Evolutionary conservation across 1,140 invertebrate genomes (phyloP).

Genomic region (Ips typographus): DNA sequence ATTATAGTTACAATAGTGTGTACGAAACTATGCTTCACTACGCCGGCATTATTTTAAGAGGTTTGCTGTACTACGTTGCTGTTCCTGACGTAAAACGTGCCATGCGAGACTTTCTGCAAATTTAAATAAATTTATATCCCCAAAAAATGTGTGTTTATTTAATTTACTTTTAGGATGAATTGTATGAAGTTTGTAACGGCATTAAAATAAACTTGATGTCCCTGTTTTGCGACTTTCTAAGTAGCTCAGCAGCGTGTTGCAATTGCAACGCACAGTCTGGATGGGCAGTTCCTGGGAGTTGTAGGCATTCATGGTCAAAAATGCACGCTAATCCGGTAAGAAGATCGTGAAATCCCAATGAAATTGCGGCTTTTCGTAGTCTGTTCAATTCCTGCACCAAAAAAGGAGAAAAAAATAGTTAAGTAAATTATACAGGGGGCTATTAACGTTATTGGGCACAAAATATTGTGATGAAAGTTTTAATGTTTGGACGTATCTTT

Average conservation of each 20-base stretch:
- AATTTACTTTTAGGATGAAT: slow-evolving; percentile 12
- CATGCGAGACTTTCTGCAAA: slow-evolving; percentile 14
- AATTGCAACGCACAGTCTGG: slow-evolving; percentile 88
- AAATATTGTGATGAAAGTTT: no score
- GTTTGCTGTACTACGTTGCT: slow-evolving; percentile 40
- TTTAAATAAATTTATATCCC: no score
- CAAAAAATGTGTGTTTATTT: no score
- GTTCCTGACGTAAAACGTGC: slow-evolving; percentile 43
- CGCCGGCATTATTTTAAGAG: slow-evolving; percentile 36
- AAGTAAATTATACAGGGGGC: not conserved
- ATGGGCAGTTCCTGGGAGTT: slow-evolving; percentile 75
- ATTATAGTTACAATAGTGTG: slow-evolving; percentile 34
- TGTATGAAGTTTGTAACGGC: slow-evolving; percentile 61
- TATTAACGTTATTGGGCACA: no score
- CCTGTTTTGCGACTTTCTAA: slow-evolving; percentile 64
- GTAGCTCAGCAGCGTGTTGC: slow-evolving; percentile 78
- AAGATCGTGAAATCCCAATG: slow-evolving; percentile 83
- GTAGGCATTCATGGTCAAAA: slow-evolving; percentile 85
- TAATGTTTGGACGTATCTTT: no score
- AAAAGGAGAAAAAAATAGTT: not conserved
- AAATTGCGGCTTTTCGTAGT: slow-evolving; percentile 82
- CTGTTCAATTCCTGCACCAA: slow-evolving; percentile 82
- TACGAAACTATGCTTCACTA: slow-evolving; percentile 46
- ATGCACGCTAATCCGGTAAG: slow-evolving; percentile 75
- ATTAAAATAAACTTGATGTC: slow-evolving; percentile 66